Conservation (phyloP, 2,113 vertebrate genomes). For the Sialia sialis region DNA sequence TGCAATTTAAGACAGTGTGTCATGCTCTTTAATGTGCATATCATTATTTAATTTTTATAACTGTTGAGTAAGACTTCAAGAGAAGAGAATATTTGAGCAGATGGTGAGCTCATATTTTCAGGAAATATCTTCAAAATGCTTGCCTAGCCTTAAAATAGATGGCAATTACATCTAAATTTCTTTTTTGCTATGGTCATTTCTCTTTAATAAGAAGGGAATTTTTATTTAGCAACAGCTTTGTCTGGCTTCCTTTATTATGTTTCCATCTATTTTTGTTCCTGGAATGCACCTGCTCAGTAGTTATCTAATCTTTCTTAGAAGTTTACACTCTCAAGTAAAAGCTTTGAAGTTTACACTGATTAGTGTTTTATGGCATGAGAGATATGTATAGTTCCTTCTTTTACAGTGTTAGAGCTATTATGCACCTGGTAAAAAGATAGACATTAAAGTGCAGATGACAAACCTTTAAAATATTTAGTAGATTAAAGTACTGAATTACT, state of each 20-base stretch:
- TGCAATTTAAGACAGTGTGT: not conserved
- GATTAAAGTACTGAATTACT: slow-evolving; percentile 35
- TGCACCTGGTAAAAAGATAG: slow-evolving; percentile 55
- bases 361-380: slow-evolving; percentile 59
- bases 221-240: slow-evolving; percentile 51
- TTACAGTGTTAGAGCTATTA: slow-evolving; percentile 49
- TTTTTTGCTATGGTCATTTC: not conserved
- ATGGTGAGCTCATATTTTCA: not conserved
- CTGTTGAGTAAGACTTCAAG: not conserved
- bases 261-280: slow-evolving; percentile 43
- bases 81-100: not conserved
- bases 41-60: not conserved
- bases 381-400: slow-evolving; percentile 48
- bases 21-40: not conserved
- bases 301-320: slow-evolving; percentile 69
- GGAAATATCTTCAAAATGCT: not conserved
- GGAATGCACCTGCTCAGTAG: slow-evolving; percentile 73
- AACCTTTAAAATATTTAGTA: slow-evolving; percentile 53
- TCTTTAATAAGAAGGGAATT: not conserved
- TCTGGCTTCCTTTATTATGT: slow-evolving; percentile 37
- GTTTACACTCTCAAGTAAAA: slow-evolving; percentile 61
- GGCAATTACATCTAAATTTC: not conserved
- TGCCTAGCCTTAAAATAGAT: not conserved
- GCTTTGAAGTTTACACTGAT: slow-evolving; percentile 62
- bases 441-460: slow-evolving; percentile 34